A percentile compares a stretch with the other conserved stretches of the same genome.
Evolutionary conservation across 2,797 vertebrate genomes (phyloP).

Genomic region (Labeo calbasu): DNA sequence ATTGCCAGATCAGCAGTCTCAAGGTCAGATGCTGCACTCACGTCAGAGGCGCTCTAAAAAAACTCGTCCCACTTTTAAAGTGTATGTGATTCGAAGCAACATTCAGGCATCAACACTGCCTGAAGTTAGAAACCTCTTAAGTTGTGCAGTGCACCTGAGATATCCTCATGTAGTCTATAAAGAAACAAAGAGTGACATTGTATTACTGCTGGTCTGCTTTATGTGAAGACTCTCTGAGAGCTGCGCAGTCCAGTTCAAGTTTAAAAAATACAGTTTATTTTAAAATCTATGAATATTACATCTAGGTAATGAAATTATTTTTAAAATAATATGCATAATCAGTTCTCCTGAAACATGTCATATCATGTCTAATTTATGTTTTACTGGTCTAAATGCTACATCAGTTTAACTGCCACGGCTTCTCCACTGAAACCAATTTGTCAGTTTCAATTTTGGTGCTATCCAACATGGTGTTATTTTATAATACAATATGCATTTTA

Average conservation of each 20-base stretch:
- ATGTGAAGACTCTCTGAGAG: not conserved
- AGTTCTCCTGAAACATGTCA: not conserved
- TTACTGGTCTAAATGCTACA: not conserved
- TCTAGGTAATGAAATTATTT: conserved; percentile 48
- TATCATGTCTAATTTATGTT: conserved; percentile 3
- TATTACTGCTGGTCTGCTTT: not conserved
- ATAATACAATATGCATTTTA: not conserved
- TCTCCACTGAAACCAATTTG: not conserved
- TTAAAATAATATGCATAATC: conserved; percentile 59
- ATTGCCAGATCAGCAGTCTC: conserved; percentile 33
- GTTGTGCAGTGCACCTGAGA: not conserved
- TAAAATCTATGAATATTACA: conserved; percentile 61
- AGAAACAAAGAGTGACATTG: conserved; percentile 15
- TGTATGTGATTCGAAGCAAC: conserved; percentile 23
- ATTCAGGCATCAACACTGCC: not conserved
- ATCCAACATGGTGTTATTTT: not conserved
- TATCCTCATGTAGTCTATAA: not conserved
- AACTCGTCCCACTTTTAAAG: conserved; percentile 27
- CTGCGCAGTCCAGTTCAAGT: not conserved
- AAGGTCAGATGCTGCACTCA: conserved; percentile 49
- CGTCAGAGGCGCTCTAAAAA: conserved; percentile 36
- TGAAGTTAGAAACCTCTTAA: conserved; percentile 7
- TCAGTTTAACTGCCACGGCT: not conserved
- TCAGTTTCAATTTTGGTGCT: not conserved
- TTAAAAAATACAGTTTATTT: conserved; percentile 17